These are phyloP conservation scores for Ornithoptera priamus DNA, from an alignment of 2,888 invertebrate species.

Conservation along the genomic window DNA sequence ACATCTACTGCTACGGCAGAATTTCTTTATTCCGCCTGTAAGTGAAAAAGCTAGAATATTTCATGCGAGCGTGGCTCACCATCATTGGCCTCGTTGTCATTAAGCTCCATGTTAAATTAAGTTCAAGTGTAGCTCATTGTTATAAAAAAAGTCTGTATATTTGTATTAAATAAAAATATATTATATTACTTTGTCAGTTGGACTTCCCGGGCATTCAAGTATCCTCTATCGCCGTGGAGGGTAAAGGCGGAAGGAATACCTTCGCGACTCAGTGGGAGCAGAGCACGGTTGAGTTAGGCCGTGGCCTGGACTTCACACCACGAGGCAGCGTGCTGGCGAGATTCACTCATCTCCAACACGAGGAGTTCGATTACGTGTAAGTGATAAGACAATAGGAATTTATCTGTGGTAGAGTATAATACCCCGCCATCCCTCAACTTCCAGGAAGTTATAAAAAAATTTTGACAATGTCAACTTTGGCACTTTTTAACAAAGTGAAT, in stretches of 20 bases:
- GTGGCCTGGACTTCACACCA: constrained; percentile 91
- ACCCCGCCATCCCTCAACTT: no score
- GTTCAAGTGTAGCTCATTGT: neutral
- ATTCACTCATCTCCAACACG: constrained; percentile 86
- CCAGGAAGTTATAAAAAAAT: no score
- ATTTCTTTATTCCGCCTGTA: no score
- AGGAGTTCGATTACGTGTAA: constrained; percentile 81
- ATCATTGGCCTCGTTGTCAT: no score
- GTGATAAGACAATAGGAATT: constrained; percentile 34
- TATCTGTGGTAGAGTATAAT: no score
- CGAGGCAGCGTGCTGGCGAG: constrained; percentile 85
- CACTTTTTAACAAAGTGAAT: no score
- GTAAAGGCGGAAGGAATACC: constrained; percentile 77
- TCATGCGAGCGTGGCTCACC: no score
- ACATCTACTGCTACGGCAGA: no score
- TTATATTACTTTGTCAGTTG: constrained; percentile 63
- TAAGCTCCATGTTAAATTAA: no score
- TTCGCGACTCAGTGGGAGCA: constrained; percentile 89
- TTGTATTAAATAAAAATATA: no score
- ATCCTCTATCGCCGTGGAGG: constrained; percentile 74
- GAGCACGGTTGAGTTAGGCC: constrained; percentile 84
- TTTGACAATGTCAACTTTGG: no score
- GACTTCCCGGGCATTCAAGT: constrained; percentile 82
- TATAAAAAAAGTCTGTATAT: neutral
- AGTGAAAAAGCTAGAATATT: no score